Base-by-base conservation (phyloP, 2,113 vertebrate genomes). In the Scytalopus superciliaris region DNA sequence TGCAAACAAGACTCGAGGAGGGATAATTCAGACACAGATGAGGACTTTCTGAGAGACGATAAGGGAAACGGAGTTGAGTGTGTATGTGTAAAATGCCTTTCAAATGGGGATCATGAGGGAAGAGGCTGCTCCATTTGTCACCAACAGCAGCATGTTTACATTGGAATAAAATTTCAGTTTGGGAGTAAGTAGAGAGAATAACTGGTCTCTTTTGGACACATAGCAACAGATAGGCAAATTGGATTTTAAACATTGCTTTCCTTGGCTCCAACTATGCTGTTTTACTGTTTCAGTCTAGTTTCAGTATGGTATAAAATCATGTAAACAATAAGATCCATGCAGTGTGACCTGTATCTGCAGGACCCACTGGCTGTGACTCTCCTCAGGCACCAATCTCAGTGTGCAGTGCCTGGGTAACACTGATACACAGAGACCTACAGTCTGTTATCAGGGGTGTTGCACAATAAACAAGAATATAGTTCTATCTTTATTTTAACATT, bases 311-410 rank as follows among this genome's bases (percentile, higher is more conserved):
- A 6, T 52, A 79, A 82, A 79, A 60, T 60, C 8, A 52, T n/a
- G 19, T 30, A 42, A 82, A 79, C 10, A 56, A 19, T 14, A 63
- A 60, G 33, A 69, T 64, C 44, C 33, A 10, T 11, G 6, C 6
- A 50, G 42, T 16, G 37, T 0, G 3, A 47, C 23, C 59, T 72
- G 12, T 42, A 21, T 39, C 62, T 35, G 24, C 57, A 68, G 33
- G 67, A 76, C 39, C 44, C 8, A 3, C 14, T 64, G 44, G 19
- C 47, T 72, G 28, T 28, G 64, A 27, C 13, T 82, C 33, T 81
- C 30, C 30, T 84, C 52, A 62, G 39, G 27, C 70, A 44, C 22
- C 1, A 0, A 6, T 19, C 45, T 73, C 40, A 0, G 0, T 81
- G 68, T 3, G 1, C 0, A 0, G 13, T 83, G 40, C 49, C 60